Base-by-base conservation (phyloP, 2,113 vertebrate species). In the Oreochromis aureus region DNA sequence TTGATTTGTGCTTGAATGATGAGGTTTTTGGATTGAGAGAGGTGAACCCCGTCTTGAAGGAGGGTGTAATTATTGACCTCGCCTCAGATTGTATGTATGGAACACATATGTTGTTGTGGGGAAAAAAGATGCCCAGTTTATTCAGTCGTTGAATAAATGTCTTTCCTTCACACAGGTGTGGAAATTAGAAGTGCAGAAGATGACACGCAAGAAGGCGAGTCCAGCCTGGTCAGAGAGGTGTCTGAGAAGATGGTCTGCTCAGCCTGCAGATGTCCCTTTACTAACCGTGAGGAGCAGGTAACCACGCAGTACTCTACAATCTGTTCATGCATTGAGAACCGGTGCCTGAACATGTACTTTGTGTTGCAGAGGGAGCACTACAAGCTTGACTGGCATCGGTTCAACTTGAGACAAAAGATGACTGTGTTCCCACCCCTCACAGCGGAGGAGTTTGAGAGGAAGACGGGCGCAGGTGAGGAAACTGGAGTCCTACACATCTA, bases 321-420 rank as follows among this genome's bases (percentile, higher is more conserved):
- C 3, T 51, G 10, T n/a, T 10, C 1, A 18, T 36, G 79, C 6
- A 19, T 27, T 78, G 10, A 71, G 63, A 11, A 32, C 54, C 16
- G 6, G 73, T 19, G 53, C 8, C 48, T 24, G 30, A 34, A 10
- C 16, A 2, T 39, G 1, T 4, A 5, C 19, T 36, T 10, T 22
- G 16, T 82, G 54, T 58, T 63, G 24, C 85, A 99, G 99, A 97
- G 93, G 83, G 98, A 99, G 73, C 99, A 99, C 93, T 99, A 99
- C 91, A 98, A 97, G 36, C 96, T 98, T 0, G 98, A 99, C 91
- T 99, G 98, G 98, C 99, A 99, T 92, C 97, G 97, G 12, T 99
- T 99, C 89, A 99, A 99, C 94, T 94, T 99, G 90, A 98, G 97
- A 91, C 98, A 97, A 34, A 97, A 97, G 63, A 96, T 99, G 6